Evolutionary conservation across 1,140 invertebrate species (phyloP), one percentile per base, ranked within the genome.

Genomic region (Riptortus pedestris): DNA sequence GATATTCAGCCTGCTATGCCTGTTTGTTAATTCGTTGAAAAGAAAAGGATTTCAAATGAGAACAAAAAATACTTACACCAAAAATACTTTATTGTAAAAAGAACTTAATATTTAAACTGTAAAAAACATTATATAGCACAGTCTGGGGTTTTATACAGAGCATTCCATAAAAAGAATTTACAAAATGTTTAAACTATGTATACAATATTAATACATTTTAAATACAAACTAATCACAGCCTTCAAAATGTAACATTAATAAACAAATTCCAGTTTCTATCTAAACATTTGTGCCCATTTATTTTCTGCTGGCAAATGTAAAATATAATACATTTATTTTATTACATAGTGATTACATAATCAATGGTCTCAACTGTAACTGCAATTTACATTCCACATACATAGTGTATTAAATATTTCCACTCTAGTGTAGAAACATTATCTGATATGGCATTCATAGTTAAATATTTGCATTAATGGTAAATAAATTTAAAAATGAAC

Each of bases 81-180:
- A 27, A 55, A 55, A 55, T 55, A 55, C 26, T 55, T 55, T 55
- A 55, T 55, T 55, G 22, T 55, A 55, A 55, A 55, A 55, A 55
- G 51, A 55, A 24, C 18, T 55, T 38, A 38, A 5, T n/a, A n/a
- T 24, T 55, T 55, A 55, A 55, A 9, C 22, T 24, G 22, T 24
- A 55, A 55, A 55, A 55, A 55, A 55, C 51, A 26, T 55, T 55
- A 24, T 55, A 18, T 7, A 55, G 24, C 24, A 55, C 51, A 55
- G 51, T 55, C 51, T 55, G 51, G 51, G 22, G 22, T 55, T 9
- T 55, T 55, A 24, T 24, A 7, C 7, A 27, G 24, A 55, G 24
- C 1, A 27, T 55, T 55, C 22, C 24, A 55, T 55, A 55, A 55
- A 55, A 24, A 55, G n/a, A 27, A 1, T 55, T 55, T 55, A 55